Base-by-base conservation (phyloP, 2,888 invertebrate species). In the Beris chalybata region DNA sequence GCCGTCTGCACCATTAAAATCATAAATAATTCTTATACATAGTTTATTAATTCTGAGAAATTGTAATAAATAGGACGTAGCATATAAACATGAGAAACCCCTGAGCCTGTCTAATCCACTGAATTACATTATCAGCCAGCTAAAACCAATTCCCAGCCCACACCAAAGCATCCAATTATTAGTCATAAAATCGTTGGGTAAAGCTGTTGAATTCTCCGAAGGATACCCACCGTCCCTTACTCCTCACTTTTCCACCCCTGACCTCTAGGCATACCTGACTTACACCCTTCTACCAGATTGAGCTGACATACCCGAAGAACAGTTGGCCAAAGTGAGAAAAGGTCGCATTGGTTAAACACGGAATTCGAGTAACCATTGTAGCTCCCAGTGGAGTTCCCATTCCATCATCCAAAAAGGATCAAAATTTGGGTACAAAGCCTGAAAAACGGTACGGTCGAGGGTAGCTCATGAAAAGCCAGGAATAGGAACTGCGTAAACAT, bases 211-310 rank as follows among this genome's bases (percentile, higher is more conserved):
- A 64, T 38, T 61, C 61, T 50, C 61, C 52, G 29, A 43, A 64
- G 54, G 45, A 54, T 44, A 30, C 30, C 64, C 15, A 22, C 45
- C 44, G 12, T n/a, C 45, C 44, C 3, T 30, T 4, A 50, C 3
- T 32, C 43, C 15, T 22, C 11, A 32, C 12, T n/a, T 6, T 15
- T 11, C 11, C n/a, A 64, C 44, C 32, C 45, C 44, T 32, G 54
- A 12, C 15, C 30, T 15, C n/a, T 54, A 12, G 63, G 22, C 32
- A 38, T 54, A 64, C 66, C 69, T 69, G 64, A 68, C 64, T 68
- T 68, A 68, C 66, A 64, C 67, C 56, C 69, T 68, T 66, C 66
- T 58, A 69, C 59, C 50, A 63, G 58, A 67, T 69, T 69, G 69
- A 69, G 54, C 56, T 50, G 63, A 56, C 32, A 52, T 58, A 67